Evolutionary conservation across 2,888 invertebrate genomes (phyloP).

Genomic region (Physocephala rufipes): DNA sequence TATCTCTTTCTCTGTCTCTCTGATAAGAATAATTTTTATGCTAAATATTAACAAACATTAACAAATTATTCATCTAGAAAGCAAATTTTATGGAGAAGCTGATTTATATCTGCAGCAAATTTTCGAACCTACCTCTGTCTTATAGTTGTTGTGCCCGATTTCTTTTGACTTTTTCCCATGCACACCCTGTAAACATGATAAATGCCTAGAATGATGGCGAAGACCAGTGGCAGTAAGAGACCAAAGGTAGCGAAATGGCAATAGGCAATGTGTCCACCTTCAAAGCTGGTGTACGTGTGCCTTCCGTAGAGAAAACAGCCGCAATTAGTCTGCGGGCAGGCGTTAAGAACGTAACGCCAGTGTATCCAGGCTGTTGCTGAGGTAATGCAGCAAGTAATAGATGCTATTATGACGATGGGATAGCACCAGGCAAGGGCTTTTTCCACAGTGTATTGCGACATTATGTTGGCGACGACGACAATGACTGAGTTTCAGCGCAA

Average conservation of each 20-base stretch:
- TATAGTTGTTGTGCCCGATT: conserved; percentile 61
- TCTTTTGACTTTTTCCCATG: conserved; percentile 69
- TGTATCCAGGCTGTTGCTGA: conserved; percentile 74
- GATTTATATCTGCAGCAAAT: not conserved
- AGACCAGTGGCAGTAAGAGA: conserved; percentile 72
- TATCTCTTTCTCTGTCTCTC: no score
- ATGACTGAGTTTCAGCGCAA: not conserved
- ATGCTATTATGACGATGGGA: conserved; percentile 58
- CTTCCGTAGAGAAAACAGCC: conserved; percentile 76
- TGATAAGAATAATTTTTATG: not conserved
- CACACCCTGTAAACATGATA: conserved; percentile 78
- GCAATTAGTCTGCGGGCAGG: conserved; percentile 74
- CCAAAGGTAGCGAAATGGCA: conserved; percentile 77
- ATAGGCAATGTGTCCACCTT: conserved; percentile 73
- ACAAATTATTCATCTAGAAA: not conserved
- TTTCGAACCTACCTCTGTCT: conserved; percentile 57
- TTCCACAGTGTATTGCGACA: conserved; percentile 61
- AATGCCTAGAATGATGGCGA: conserved; percentile 72
- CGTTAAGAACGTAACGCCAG: conserved; percentile 74
- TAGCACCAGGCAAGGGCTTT: conserved; percentile 60
- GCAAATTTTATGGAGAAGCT: not conserved
- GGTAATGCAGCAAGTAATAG: conserved; percentile 60
- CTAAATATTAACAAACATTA: not conserved
- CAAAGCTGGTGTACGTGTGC: conserved; percentile 71
- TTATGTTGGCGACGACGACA: conserved; percentile 43